These are phyloP conservation scores for Euthynnus affinis DNA, from an alignment of 2,797 vertebrate species.

Conservation along the genomic window DNA sequence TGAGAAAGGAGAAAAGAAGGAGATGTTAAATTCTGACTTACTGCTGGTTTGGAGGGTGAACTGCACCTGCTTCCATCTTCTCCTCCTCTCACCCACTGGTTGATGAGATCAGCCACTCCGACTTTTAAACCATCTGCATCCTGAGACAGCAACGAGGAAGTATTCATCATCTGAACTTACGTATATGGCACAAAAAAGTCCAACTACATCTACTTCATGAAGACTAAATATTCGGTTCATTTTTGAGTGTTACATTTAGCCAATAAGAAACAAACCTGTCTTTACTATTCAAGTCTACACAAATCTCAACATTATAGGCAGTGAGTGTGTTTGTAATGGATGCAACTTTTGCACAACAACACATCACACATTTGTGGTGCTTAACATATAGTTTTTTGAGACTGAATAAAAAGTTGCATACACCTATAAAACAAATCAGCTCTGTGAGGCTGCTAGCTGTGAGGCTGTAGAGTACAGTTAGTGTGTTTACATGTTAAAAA, in stretches of 20 bases:
- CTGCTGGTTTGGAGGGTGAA: constrained; percentile 77
- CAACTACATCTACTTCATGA: neutral
- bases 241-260: neutral
- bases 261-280: neutral
- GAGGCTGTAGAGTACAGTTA: no score
- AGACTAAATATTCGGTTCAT: neutral
- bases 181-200: neutral
- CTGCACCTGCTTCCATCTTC: constrained; percentile 74
- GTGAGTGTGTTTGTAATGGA: no score
- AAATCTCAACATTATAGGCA: no score
- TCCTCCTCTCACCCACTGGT: constrained; percentile 85
- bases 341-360: no score
- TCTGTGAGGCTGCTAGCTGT: no score
- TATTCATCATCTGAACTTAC: neutral
- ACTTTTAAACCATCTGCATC: constrained; percentile 85
- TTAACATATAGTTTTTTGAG: no score
- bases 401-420: no score
- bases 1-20: constrained; percentile 42
- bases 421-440: no score
- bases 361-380: no score
- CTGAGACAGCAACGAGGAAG: constrained; percentile 62
- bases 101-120: constrained; percentile 84
- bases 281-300: no score
- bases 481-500: no score
- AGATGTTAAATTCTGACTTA: constrained; percentile 55